Evolutionary conservation across 2,888 invertebrate genomes (phyloP).

Genomic region (Ennomos erosarius): DNA sequence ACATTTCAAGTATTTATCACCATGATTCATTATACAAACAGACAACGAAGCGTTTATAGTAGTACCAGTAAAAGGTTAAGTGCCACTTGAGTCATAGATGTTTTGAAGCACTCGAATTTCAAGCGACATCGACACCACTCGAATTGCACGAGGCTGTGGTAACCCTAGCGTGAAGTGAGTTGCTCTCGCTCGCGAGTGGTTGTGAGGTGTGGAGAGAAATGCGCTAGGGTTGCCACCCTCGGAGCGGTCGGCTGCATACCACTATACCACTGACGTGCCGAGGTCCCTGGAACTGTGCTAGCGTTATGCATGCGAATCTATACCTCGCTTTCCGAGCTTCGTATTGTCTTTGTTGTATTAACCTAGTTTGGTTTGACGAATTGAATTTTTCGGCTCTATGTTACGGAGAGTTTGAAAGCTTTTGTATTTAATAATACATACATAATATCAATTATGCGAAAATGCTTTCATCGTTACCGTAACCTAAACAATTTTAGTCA

Average conservation of each 20-base stretch:
- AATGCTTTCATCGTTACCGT: no score
- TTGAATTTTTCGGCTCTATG: slow-evolving; percentile 3
- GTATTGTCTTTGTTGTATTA: slow-evolving; percentile 79
- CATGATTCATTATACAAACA: slow-evolving; percentile 24
- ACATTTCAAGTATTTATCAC: slow-evolving; percentile 18
- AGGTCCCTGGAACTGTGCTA: slow-evolving; percentile 47
- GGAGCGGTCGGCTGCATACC: slow-evolving; percentile 68
- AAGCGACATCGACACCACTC: slow-evolving; percentile 23
- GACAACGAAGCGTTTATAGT: slow-evolving; percentile 15
- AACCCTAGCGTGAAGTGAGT: slow-evolving; percentile 70
- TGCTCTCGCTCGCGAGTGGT: slow-evolving; percentile 68
- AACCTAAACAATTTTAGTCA: no score
- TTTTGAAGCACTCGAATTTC: slow-evolving; percentile 27
- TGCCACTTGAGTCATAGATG: slow-evolving; percentile 30
- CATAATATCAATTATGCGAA: no score
- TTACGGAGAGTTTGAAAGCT: no score
- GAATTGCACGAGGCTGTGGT: slow-evolving; percentile 38
- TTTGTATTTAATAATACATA: no score
- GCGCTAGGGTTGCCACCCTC: slow-evolving; percentile 51
- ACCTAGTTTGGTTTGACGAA: slow-evolving; percentile 67
- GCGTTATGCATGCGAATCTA: slow-evolving; percentile 81
- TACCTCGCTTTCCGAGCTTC: slow-evolving; percentile 68
- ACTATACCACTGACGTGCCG: slow-evolving; percentile 62
- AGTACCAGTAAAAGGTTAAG: slow-evolving; percentile 31
- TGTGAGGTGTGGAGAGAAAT: slow-evolving; percentile 78